phyloP scores from a whole-genome alignment of 2,113 vertebrate genomes.

The Tyto alba region DNA sequence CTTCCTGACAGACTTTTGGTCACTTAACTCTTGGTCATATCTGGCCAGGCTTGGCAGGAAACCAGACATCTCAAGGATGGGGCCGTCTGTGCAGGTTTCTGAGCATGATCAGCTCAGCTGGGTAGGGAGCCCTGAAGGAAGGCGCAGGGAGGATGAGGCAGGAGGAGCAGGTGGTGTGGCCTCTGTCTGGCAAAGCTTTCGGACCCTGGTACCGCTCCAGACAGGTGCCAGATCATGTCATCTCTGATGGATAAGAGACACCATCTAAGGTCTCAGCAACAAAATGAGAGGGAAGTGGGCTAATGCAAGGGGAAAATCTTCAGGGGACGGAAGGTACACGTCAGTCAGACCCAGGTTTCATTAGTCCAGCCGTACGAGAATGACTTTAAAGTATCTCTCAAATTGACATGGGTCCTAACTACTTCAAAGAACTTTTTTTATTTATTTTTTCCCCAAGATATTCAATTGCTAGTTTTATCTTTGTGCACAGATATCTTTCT shows the following conservation, averaged over 20 bases:
- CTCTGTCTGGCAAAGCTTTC: not conserved
- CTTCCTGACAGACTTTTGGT: not conserved
- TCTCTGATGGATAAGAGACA: not conserved
- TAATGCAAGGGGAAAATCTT: not conserved
- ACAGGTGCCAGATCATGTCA: not conserved
- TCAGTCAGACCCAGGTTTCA: not conserved
- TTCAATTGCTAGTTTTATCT: not conserved
- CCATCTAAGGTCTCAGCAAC: rapidly evolving
- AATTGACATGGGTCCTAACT: not conserved
- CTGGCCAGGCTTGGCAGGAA: not conserved
- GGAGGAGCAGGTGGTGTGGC: not conserved
- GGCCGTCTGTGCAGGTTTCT: not conserved
- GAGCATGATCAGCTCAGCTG: rapidly evolving
- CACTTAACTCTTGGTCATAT: not conserved
- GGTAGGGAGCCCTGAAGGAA: not conserved
- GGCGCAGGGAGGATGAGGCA: not conserved
- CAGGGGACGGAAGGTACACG: not conserved
- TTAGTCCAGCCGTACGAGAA: not conserved
- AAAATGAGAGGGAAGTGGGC: not conserved
- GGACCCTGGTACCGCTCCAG: not conserved
- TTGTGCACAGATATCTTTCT: not conserved
- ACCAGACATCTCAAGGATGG: not conserved
- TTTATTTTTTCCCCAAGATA: not conserved
- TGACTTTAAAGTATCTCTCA: not conserved
- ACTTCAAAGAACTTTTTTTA: not conserved